Conservation (phyloP, 2,113 vertebrate genomes). For the Procapra przewalskii region DNA sequence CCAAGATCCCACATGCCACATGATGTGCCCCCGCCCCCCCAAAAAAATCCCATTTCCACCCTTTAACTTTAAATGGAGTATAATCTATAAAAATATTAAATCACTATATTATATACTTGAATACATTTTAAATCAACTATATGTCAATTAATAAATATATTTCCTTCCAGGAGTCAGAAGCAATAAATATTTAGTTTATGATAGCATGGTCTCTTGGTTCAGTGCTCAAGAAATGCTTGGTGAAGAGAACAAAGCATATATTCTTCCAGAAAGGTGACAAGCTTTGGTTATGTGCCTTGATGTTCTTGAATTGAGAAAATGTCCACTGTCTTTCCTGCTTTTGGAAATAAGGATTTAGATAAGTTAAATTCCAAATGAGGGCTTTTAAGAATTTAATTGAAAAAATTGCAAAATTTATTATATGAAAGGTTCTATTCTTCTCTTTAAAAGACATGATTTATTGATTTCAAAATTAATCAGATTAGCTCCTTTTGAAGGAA, state of each 20-base stretch:
- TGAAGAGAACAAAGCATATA: background rate
- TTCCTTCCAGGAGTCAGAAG: background rate
- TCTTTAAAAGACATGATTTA: background rate
- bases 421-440: background rate
- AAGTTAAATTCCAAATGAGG: background rate
- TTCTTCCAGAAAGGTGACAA: no score
- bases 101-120: background rate
- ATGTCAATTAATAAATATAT: background rate
- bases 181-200: background rate
- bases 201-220: background rate
- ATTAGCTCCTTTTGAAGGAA: background rate
- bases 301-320: background rate
- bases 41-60: background rate
- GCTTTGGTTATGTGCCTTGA: background rate
- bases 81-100: background rate
- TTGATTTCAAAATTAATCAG: background rate
- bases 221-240: background rate
- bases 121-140: background rate
- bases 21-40: accelerated
- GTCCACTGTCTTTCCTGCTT: background rate
- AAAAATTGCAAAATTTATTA: background rate
- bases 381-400: background rate
- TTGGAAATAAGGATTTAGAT: background rate
- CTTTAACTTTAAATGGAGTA: background rate
- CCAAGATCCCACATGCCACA: background rate